These are phyloP conservation scores for Drosophila kohkoa DNA, from an alignment of 1,140 invertebrate genomes.

Conservation along the genomic window DNA sequence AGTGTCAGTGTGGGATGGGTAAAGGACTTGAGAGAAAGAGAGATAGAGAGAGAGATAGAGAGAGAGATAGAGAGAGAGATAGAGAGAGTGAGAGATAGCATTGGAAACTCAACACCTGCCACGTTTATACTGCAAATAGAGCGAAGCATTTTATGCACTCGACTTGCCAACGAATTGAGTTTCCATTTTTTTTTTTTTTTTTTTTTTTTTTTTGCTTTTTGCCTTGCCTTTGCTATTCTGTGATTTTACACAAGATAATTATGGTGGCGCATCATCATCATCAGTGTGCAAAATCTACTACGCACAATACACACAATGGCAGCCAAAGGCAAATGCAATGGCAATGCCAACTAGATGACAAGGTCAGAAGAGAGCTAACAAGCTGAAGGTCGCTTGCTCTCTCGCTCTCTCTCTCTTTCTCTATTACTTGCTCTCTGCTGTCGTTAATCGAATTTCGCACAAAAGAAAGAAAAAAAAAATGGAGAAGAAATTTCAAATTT, in stretches of 20 bases:
- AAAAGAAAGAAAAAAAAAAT: slow-evolving; percentile 5
- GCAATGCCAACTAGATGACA: slow-evolving; percentile 5
- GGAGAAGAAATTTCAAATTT: slow-evolving; percentile 8
- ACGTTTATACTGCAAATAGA: slow-evolving; percentile 55
- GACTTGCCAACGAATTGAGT: slow-evolving; percentile 26
- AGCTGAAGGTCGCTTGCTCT: slow-evolving; percentile 3
- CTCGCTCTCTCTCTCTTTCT: not conserved
- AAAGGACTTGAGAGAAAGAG: not conserved
- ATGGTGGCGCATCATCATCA: slow-evolving; percentile 8
- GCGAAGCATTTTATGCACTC: slow-evolving; percentile 51
- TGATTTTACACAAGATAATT: slow-evolving; percentile 20
- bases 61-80: not conserved
- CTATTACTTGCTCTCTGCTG: not conserved
- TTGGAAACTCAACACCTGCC: slow-evolving; percentile 54
- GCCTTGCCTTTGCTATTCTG: not conserved
- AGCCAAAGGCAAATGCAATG: not conserved
- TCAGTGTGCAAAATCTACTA: not conserved
- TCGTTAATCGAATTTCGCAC: slow-evolving; percentile 15
- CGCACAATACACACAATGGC: not conserved
- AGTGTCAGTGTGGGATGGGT: not conserved
- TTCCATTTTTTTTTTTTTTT: not conserved
- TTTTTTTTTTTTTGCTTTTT: not conserved
- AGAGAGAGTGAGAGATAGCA: not conserved
- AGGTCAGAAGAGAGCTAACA: not conserved
- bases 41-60: not conserved